phyloP scores from a whole-genome alignment of 2,888 invertebrate genomes.

The Dicyrtoma fusca region DNA sequence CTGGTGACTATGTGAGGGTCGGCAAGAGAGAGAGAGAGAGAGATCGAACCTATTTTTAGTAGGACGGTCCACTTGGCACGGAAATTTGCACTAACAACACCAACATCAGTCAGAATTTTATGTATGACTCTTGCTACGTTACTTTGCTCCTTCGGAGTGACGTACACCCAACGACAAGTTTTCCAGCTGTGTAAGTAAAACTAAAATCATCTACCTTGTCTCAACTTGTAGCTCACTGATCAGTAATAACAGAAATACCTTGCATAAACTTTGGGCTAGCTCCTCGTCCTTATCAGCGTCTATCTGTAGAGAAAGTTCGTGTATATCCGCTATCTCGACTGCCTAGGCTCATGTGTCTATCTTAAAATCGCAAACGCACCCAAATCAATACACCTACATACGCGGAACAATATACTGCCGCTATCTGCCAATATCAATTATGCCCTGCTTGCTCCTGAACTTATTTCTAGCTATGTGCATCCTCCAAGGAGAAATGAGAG shows the following conservation, averaged over 20 bases:
- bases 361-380: too few relatives aligned
- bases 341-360: too few relatives aligned
- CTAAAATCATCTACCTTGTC: too few relatives aligned
- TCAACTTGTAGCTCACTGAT: neutral
- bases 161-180: slow-evolving; percentile 1
- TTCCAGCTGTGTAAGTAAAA: too few relatives aligned
- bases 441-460: too few relatives aligned
- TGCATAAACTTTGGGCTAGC: neutral
- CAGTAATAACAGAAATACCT: slow-evolving; percentile 2
- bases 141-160: slow-evolving; percentile 5
- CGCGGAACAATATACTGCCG: too few relatives aligned
- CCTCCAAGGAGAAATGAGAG: too few relatives aligned
- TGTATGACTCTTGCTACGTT: neutral
- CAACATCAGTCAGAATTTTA: slow-evolving; percentile 19
- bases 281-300: neutral
- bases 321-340: too few relatives aligned
- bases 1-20: neutral
- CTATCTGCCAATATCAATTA: too few relatives aligned
- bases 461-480: too few relatives aligned
- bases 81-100: slow-evolving; percentile 42
- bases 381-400: too few relatives aligned
- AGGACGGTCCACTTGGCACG: slow-evolving; percentile 54
- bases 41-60: slow-evolving; percentile 50
- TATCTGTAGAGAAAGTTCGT: too few relatives aligned
- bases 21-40: slow-evolving; percentile 5